Conservation (phyloP, 2,113 vertebrate species). For the Tetrax tetrax region DNA sequence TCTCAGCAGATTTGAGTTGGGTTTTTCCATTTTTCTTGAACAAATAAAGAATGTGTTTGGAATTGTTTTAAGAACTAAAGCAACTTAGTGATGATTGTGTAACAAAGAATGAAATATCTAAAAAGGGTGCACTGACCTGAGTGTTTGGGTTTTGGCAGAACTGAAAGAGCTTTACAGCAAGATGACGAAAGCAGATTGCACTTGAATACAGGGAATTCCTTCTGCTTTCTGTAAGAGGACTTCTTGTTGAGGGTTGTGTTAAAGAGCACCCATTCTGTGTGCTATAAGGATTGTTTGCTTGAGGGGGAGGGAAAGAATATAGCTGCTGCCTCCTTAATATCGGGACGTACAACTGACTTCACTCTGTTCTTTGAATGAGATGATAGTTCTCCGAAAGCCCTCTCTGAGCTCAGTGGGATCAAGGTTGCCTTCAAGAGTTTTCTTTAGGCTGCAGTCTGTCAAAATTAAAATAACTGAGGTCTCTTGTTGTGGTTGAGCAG, state of each 20-base stretch:
- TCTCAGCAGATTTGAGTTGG: background rate
- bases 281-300: background rate
- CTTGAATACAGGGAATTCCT: background rate
- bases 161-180: background rate
- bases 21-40: background rate
- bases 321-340: background rate
- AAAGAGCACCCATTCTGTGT: background rate
- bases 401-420: background rate
- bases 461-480: background rate
- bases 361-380: background rate
- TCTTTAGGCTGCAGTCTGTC: background rate
- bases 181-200: background rate
- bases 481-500: background rate
- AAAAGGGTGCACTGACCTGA: background rate
- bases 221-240: background rate
- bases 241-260: background rate
- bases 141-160: background rate
- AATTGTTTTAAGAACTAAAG: background rate
- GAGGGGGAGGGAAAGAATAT: background rate
- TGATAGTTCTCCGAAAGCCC: background rate
- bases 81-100: background rate
- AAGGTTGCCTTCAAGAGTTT: background rate
- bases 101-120: background rate
- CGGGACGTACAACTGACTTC: accelerated
- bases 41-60: background rate